Evolutionary conservation across 2,888 invertebrate genomes (phyloP).

Genomic region (Leucophora obtusa): DNA sequence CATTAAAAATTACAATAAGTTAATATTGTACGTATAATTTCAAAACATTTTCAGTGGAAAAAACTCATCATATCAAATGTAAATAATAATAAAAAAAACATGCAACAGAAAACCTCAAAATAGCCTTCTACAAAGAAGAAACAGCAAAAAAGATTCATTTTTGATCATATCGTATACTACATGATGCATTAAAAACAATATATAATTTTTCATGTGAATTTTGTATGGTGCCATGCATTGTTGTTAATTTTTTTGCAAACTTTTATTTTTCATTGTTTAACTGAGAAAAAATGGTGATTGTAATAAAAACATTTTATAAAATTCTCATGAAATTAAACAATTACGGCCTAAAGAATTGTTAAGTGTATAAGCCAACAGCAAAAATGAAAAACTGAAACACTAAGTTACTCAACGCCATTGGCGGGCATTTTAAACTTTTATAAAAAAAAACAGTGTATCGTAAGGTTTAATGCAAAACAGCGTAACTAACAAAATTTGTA

Average conservation of each 20-base stretch:
- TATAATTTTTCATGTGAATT: constrained; percentile 58
- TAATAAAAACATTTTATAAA: constrained; percentile 54
- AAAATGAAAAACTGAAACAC: not conserved
- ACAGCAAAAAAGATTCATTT: constrained; percentile 30
- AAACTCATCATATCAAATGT: constrained; percentile 42
- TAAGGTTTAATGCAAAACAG: too few relatives aligned
- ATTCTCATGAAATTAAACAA: constrained; percentile 62
- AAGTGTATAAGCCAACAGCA: constrained; percentile 14
- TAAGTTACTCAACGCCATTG: not conserved
- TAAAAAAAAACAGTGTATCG: too few relatives aligned
- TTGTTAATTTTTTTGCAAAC: constrained; percentile 25
- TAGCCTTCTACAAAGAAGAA: constrained; percentile 39
- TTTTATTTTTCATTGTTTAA: constrained; percentile 37
- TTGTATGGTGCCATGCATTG: constrained; percentile 27
- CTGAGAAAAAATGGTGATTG: constrained; percentile 29
- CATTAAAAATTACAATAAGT: not conserved
- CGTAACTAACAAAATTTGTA: too few relatives aligned
- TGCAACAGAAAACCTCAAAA: constrained; percentile 41
- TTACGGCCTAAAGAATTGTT: constrained; percentile 30
- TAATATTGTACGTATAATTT: constrained; percentile 4
- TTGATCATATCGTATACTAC: constrained; percentile 53
- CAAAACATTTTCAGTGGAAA: constrained; percentile 58
- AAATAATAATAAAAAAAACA: constrained; percentile 33
- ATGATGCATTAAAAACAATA: constrained; percentile 46
- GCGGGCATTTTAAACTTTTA: too few relatives aligned